Conservation (phyloP, 2,888 invertebrate genomes). For the Troides aeacus region DNA sequence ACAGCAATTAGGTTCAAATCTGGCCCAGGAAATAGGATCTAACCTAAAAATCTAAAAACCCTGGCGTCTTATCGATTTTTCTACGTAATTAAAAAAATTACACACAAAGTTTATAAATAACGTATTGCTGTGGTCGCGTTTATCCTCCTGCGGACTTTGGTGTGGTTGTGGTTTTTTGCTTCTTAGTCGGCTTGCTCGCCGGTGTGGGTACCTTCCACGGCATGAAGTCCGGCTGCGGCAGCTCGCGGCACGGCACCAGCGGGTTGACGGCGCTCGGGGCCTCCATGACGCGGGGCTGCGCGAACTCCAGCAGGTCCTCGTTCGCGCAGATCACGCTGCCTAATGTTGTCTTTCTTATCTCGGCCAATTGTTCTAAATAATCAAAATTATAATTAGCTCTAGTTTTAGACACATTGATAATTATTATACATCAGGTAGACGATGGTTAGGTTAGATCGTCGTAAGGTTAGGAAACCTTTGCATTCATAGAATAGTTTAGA, state of each 20-base stretch:
- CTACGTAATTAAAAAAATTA: neutral
- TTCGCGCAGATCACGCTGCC: slow-evolving; percentile 89
- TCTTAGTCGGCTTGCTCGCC: slow-evolving; percentile 35
- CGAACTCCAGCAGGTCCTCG: slow-evolving; percentile 82
- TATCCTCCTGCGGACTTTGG: slow-evolving; percentile 22
- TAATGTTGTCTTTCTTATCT: slow-evolving; percentile 88
- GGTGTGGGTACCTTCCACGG: slow-evolving; percentile 72
- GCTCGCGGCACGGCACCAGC: slow-evolving; percentile 81
- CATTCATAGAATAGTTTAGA: no score
- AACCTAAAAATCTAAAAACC: no score
- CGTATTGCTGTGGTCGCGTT: neutral
- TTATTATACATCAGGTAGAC: no score
- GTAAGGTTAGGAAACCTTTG: no score
- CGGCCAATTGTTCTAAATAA: slow-evolving; percentile 84
- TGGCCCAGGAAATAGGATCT: no score
- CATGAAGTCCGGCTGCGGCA: slow-evolving; percentile 79
- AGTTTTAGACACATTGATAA: no score
- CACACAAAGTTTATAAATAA: neutral
- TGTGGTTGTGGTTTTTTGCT: slow-evolving; percentile 22
- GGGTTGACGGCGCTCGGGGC: slow-evolving; percentile 79
- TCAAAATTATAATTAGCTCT: no score
- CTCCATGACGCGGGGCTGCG: slow-evolving; percentile 87
- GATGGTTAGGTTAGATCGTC: no score
- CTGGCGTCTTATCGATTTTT: no score
- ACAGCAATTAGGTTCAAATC: no score